Conservation (phyloP, 2,888 invertebrate genomes). For the Drosophila anomelani region DNA sequence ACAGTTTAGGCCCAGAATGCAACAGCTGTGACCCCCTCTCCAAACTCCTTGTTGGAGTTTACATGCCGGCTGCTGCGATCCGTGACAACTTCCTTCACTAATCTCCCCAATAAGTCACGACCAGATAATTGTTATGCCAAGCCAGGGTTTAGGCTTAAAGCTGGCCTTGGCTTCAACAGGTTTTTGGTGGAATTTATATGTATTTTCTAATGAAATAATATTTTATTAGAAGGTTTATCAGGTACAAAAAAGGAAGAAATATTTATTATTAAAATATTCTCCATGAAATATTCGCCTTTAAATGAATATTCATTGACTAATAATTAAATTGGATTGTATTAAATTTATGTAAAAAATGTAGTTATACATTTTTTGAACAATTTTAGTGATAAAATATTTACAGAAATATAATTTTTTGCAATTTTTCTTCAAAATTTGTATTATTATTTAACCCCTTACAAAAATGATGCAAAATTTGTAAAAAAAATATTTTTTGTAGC, state of each 20-base stretch:
- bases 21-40: conserved; percentile 67
- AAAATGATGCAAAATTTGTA: too few relatives aligned
- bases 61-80: conserved; percentile 18
- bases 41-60: conserved; percentile 18
- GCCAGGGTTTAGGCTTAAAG: not conserved
- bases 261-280: too few relatives aligned
- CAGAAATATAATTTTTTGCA: too few relatives aligned
- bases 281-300: too few relatives aligned
- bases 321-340: not conserved
- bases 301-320: too few relatives aligned
- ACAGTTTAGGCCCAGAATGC: conserved; percentile 71
- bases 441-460: too few relatives aligned
- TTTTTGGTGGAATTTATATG: not conserved
- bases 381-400: too few relatives aligned
- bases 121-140: conserved; percentile 16
- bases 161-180: not conserved
- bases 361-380: too few relatives aligned
- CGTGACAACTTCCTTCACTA: conserved; percentile 30
- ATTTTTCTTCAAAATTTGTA: too few relatives aligned
- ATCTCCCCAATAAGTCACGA: conserved; percentile 24
- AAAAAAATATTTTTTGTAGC: too few relatives aligned
- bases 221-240: not conserved
- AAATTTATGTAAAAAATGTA: too few relatives aligned
- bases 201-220: not conserved
- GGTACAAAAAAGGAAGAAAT: not conserved